phyloP scores from a whole-genome alignment of 2,888 invertebrate species.

The Melanargia galathea region DNA sequence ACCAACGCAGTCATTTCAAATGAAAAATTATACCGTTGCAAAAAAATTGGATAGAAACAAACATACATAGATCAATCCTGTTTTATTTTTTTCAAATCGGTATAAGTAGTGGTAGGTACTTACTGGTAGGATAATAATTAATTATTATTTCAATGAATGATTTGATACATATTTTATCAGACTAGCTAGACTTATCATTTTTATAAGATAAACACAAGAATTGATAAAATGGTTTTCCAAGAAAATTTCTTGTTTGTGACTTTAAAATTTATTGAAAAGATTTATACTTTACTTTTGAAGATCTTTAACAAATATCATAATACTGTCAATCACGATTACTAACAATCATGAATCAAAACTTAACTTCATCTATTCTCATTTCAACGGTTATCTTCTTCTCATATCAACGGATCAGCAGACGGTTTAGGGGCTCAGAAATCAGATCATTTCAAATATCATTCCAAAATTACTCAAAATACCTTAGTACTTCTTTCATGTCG shows the following conservation, averaged over 20 bases:
- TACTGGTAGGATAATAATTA: too few species aligned
- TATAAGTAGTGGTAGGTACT: neutral
- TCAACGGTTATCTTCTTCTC: neutral
- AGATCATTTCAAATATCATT: neutral
- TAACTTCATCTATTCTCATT: neutral
- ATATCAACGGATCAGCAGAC: neutral
- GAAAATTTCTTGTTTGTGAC: neutral
- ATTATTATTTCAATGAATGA: neutral
- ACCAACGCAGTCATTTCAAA: constrained; percentile 20
- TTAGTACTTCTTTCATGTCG: constrained; percentile 28
- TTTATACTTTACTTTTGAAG: neutral
- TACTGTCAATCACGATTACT: neutral
- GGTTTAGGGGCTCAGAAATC: constrained; percentile 10
- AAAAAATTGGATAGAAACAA: neutral
- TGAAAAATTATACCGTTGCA: neutral
- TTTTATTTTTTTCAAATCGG: neutral
- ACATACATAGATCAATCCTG: neutral
- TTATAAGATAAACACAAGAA: neutral
- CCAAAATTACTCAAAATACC: constrained; percentile 12
- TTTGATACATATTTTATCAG: neutral
- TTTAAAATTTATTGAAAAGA: neutral
- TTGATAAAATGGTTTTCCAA: constrained; percentile 4
- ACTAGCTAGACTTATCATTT: neutral
- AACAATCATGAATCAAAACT: neutral
- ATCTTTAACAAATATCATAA: constrained; percentile 3